Conservation (phyloP, 2,797 vertebrate species). For the Xiphorhynchus erythropygius region DNA sequence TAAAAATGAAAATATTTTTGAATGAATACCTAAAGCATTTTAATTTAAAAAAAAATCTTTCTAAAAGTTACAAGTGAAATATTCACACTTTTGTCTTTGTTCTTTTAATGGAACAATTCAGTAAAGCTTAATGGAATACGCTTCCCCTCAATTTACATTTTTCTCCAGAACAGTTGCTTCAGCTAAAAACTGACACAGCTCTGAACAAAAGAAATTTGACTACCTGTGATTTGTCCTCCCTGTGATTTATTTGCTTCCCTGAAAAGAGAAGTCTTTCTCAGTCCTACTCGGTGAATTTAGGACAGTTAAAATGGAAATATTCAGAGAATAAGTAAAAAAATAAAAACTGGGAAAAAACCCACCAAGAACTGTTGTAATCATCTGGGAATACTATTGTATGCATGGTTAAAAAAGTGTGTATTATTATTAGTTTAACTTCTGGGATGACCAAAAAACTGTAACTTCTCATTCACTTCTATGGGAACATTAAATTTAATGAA, state of each 20-base stretch:
- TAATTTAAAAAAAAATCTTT: rapidly evolving
- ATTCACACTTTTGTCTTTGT: not conserved
- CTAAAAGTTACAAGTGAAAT: not conserved
- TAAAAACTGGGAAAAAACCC: rapidly evolving
- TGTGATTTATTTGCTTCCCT: not conserved
- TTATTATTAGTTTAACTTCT: slow-evolving; percentile 22
- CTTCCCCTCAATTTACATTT: not conserved
- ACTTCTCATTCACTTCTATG: slow-evolving; percentile 5
- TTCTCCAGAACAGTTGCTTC: not conserved
- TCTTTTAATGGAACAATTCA: not conserved
- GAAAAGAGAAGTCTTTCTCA: not conserved
- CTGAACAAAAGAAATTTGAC: not conserved
- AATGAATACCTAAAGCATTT: not conserved
- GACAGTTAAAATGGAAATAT: not conserved
- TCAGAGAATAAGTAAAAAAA: not conserved
- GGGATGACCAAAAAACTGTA: not conserved
- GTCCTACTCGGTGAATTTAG: not conserved
- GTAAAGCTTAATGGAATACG: not conserved
- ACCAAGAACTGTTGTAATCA: not conserved
- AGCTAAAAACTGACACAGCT: not conserved
- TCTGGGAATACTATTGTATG: not conserved
- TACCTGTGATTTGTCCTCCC: not conserved
- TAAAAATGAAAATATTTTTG: not conserved
- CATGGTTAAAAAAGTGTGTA: not conserved
- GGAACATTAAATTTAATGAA: slow-evolving; percentile 5